These are phyloP conservation scores for Halcyon leucocephala DNA, from an alignment of 2,797 vertebrate genomes.

Conservation along the genomic window DNA sequence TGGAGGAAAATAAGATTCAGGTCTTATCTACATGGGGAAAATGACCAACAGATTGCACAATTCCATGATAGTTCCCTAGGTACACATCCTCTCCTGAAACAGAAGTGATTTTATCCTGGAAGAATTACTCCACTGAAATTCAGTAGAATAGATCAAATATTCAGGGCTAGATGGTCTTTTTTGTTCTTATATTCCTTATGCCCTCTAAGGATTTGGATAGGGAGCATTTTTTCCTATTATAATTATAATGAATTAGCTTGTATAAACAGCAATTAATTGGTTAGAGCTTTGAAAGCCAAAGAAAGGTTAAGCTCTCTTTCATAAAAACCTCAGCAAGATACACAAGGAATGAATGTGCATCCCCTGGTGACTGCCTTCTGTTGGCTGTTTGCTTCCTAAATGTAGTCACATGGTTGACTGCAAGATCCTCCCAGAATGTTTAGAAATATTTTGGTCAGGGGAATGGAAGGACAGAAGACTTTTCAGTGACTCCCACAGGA, in stretches of 20 bases:
- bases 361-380: background rate
- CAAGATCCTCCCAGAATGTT: background rate
- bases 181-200: background rate
- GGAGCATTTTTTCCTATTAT: background rate
- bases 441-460: constrained; percentile 38
- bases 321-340: background rate
- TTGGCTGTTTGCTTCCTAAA: background rate
- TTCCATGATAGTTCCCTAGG: background rate
- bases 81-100: background rate
- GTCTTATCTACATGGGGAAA: background rate
- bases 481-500: constrained; percentile 58
- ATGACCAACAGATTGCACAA: background rate
- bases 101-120: constrained; percentile 16
- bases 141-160: background rate
- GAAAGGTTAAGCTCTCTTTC: constrained; percentile 28
- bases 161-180: background rate
- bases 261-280: constrained; percentile 1
- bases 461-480: constrained; percentile 13
- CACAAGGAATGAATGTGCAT: background rate
- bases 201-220: background rate
- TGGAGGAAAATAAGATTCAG: background rate
- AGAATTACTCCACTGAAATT: background rate
- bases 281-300: constrained; percentile 5
- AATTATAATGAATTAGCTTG: constrained; percentile 23
- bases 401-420: background rate